Conservation (phyloP, 2,888 invertebrate species). For the Proisotoma minuta region DNA sequence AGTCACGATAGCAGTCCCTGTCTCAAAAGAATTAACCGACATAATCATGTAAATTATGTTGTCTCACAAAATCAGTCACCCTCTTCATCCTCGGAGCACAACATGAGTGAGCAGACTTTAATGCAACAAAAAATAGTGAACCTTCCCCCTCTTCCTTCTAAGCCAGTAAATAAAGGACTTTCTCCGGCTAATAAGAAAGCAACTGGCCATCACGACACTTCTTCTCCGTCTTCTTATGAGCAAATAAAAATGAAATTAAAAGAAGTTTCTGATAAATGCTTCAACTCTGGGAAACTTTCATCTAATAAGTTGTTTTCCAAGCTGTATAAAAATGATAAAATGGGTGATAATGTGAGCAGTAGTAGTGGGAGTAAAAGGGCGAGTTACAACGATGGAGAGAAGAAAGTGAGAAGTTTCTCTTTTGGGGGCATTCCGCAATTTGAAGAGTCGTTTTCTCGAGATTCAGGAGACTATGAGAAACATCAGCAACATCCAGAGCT, state of each 20-base stretch:
- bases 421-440: constrained; percentile 66
- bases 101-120: too few relatives aligned
- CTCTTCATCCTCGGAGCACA: too few relatives aligned
- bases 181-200: constrained; percentile 5
- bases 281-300: constrained; percentile 37
- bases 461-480: constrained; percentile 17
- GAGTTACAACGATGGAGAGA: constrained; percentile 10
- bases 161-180: constrained; percentile 25
- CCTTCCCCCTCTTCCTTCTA: constrained; percentile 41
- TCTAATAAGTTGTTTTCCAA: constrained; percentile 19
- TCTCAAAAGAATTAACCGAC: constrained; percentile 37
- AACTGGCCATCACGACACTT: background rate
- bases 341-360: background rate
- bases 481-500: constrained; percentile 32
- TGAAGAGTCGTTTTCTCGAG: constrained; percentile 59
- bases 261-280: constrained; percentile 44
- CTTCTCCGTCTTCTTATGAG: constrained; percentile 36
- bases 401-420: constrained; percentile 63
- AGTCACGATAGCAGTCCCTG: constrained; percentile 44
- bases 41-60: constrained; percentile 17
- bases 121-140: constrained; percentile 30
- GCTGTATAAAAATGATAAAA: constrained; percentile 20
- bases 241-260: constrained; percentile 44
- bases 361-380: constrained; percentile 6
- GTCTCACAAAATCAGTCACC: background rate